phyloP scores from a whole-genome alignment of 2,797 vertebrate species.

The Pantherophis vulpinus region DNA sequence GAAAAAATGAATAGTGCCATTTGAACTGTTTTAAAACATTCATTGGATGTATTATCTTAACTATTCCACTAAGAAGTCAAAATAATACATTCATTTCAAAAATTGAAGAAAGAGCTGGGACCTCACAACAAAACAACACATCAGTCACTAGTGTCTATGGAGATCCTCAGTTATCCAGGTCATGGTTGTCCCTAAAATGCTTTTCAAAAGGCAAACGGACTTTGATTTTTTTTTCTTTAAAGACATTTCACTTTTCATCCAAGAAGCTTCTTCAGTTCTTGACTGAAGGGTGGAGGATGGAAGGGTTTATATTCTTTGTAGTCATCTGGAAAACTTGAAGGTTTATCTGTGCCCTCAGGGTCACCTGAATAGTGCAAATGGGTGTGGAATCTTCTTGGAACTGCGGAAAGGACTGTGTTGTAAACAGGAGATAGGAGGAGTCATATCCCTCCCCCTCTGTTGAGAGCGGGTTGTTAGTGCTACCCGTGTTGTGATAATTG shows the following conservation, averaged over 20 bases:
- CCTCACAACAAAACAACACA: background rate
- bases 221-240: background rate
- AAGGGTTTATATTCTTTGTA: background rate
- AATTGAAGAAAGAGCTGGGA: background rate
- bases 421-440: background rate
- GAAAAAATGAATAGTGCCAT: background rate
- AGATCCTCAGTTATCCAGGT: background rate
- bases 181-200: background rate
- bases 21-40: background rate
- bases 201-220: background rate
- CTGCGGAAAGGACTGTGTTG: background rate
- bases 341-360: background rate
- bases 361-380: background rate
- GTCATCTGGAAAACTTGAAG: background rate
- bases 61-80: background rate
- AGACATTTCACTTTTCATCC: background rate
- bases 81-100: background rate
- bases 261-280: background rate
- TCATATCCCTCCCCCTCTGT: background rate
- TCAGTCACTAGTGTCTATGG: background rate
- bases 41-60: background rate
- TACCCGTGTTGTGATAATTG: background rate
- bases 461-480: background rate
- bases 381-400: background rate
- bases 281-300: background rate